Conservation (phyloP, 2,888 invertebrate genomes). For the Leptopterna dolabrata region DNA sequence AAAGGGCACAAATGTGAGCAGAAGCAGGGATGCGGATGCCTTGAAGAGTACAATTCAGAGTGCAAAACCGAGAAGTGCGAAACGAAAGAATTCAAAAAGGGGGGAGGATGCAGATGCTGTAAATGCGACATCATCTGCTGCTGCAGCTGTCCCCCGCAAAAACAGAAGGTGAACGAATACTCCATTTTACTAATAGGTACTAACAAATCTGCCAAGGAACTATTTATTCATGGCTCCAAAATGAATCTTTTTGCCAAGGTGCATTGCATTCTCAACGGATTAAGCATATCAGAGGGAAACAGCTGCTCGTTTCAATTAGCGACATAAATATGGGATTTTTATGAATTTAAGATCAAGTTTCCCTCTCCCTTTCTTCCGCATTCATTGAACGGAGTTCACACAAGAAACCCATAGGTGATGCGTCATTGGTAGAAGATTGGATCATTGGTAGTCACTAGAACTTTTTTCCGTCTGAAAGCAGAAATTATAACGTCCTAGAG, state of each 20-base stretch:
- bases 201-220: not conserved
- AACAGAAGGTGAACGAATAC: not conserved
- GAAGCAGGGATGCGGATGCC: not conserved
- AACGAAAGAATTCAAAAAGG: not conserved
- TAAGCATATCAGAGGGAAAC: not conserved
- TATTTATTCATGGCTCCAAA: not conserved
- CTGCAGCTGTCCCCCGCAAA: not conserved
- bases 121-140: not conserved
- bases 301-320: not conserved
- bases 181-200: not conserved
- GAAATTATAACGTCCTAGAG: not conserved
- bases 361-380: slow-evolving; percentile 3
- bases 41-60: not conserved
- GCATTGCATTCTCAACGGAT: not conserved
- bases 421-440: not conserved
- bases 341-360: not conserved
- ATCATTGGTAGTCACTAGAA: too few relatives aligned
- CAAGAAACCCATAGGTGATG: not conserved
- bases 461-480: not conserved
- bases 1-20: not conserved
- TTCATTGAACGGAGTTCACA: not conserved
- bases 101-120: not conserved
- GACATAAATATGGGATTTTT: not conserved
- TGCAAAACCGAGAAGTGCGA: not conserved
- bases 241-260: not conserved